Conservation (phyloP, 2,888 invertebrate genomes). For the Agrochola lychnidis region DNA sequence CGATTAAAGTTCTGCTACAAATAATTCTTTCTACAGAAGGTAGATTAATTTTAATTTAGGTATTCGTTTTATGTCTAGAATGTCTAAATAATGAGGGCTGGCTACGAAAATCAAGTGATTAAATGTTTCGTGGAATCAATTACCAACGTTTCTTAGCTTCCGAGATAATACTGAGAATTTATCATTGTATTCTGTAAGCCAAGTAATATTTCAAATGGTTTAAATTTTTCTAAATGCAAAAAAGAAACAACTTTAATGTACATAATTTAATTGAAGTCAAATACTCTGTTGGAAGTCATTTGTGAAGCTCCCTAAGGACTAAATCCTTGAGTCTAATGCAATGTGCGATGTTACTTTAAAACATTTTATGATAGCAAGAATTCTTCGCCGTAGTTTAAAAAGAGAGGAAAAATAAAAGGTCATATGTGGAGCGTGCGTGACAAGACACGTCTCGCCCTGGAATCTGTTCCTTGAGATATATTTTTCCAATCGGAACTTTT, state of each 20-base stretch:
- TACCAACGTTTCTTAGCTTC: slow-evolving; percentile 5
- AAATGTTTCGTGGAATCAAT: slow-evolving; percentile 28
- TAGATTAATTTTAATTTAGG: not conserved
- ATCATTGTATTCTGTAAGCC: not conserved
- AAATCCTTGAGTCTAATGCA: slow-evolving; percentile 8
- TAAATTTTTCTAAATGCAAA: slow-evolving; percentile 8
- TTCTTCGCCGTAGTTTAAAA: slow-evolving; percentile 44
- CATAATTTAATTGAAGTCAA: slow-evolving; percentile 49
- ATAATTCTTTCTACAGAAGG: not conserved
- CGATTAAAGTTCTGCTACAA: not conserved
- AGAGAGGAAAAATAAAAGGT: slow-evolving; percentile 58
- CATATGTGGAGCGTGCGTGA: slow-evolving; percentile 68
- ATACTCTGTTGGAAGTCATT: slow-evolving; percentile 46
- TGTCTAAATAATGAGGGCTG: slow-evolving; percentile 17
- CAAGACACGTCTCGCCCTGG: slow-evolving; percentile 62
- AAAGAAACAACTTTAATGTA: slow-evolving; percentile 7
- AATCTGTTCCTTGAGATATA: slow-evolving; percentile 66
- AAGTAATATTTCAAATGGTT: slow-evolving; percentile 24
- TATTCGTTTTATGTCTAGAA: not conserved
- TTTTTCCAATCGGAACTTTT: slow-evolving; percentile 70
- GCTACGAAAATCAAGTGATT: slow-evolving; percentile 32
- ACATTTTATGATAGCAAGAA: slow-evolving; percentile 44
- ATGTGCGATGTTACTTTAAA: slow-evolving; percentile 42
- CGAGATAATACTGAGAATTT: slow-evolving; percentile 5
- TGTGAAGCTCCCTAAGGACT: slow-evolving; percentile 19